Percentiles rank a stretch among this genome's conserved stretches.
Evolutionary conservation across 2,888 invertebrate genomes (phyloP).

Genomic region (Ariolimax columbianus): DNA sequence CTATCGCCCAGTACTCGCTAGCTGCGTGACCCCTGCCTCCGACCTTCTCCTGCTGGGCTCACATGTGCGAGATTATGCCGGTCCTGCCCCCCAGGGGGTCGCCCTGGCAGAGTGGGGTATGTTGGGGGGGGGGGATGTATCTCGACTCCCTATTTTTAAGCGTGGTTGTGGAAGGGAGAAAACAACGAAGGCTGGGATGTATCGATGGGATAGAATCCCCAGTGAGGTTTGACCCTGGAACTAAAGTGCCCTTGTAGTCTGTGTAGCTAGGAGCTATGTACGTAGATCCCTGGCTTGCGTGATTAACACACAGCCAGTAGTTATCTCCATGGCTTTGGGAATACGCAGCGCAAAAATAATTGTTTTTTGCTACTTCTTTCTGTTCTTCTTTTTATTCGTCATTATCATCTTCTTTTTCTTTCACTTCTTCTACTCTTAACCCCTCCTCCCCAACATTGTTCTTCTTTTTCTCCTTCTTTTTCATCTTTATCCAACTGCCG

Average conservation of each 20-base stretch:
- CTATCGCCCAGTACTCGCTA: conserved; percentile 36
- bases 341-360: not conserved
- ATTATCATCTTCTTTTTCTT: conserved; percentile 20
- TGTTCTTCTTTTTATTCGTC: conserved; percentile 25
- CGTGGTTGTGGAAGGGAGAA: conserved; percentile 14
- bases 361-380: not conserved
- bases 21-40: conserved; percentile 30
- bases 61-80: conserved; percentile 35
- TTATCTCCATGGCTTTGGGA: not conserved
- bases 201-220: conserved; percentile 46
- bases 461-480: not conserved
- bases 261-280: conserved; percentile 13
- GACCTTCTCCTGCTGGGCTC: conserved; percentile 37
- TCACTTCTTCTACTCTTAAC: conserved; percentile 4
- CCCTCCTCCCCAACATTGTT: not conserved
- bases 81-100: conserved; percentile 44
- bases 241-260: conserved; percentile 2
- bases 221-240: conserved; percentile 51
- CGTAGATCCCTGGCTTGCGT: not conserved
- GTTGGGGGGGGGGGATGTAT: not conserved
- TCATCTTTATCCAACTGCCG: not conserved
- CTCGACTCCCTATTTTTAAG: not conserved
- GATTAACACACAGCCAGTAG: conserved; percentile 2
- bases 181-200: conserved; percentile 14
- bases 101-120: conserved; percentile 36